Conservation (phyloP, 2,888 invertebrate species). For the Volucella bombylans region DNA sequence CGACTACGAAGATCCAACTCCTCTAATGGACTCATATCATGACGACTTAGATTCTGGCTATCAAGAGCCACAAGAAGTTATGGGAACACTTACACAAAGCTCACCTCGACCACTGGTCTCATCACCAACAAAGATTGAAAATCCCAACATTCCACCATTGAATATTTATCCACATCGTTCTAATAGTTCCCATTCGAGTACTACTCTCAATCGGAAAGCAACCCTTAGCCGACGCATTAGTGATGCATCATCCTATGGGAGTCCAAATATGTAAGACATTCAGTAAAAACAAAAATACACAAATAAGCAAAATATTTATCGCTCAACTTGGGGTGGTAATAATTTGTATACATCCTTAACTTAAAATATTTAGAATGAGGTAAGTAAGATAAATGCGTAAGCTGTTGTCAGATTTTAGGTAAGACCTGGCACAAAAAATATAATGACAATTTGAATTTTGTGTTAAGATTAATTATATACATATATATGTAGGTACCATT, state of each 20-base stretch:
- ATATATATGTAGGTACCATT: no score
- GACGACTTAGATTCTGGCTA: constrained; percentile 84
- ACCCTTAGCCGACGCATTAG: constrained; percentile 81
- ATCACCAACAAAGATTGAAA: constrained; percentile 91
- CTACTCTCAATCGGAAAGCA: constrained; percentile 82
- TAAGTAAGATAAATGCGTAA: constrained; percentile 23
- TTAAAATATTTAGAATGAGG: constrained; percentile 21
- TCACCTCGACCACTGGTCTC: constrained; percentile 87
- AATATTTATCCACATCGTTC: constrained; percentile 85
- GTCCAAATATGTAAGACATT: constrained; percentile 80
- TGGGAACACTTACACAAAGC: constrained; percentile 80
- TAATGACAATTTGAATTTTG: background rate
- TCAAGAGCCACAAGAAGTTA: constrained; percentile 82
- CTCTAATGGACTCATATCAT: constrained; percentile 89
- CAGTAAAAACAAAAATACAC: background rate
- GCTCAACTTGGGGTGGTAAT: constrained; percentile 50
- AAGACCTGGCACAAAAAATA: no score
- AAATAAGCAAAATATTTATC: constrained; percentile 19
- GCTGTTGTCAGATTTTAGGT: constrained; percentile 6
- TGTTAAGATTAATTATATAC: background rate
- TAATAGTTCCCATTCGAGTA: constrained; percentile 79
- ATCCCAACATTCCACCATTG: constrained; percentile 90
- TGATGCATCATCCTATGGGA: constrained; percentile 80
- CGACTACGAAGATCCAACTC: constrained; percentile 91
- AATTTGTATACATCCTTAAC: constrained; percentile 54